Evolutionary conservation across 2,113 vertebrate species (phyloP).

Genomic region (Phasianus colchicus): DNA sequence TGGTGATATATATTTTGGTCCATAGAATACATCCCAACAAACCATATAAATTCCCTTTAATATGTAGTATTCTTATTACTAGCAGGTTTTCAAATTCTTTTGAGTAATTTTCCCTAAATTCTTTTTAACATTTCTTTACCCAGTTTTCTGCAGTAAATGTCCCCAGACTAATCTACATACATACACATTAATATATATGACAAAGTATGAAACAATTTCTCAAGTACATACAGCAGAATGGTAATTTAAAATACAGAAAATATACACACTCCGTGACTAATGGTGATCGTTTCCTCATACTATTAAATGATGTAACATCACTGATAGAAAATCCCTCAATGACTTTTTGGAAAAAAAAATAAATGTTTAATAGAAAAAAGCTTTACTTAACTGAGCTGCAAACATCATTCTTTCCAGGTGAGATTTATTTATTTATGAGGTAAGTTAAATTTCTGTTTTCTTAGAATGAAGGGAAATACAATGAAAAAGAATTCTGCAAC

Average conservation of each 20-base stretch:
- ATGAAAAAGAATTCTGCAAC: background rate
- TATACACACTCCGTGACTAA: background rate
- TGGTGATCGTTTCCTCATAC: background rate
- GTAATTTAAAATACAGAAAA: background rate
- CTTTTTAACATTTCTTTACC: background rate
- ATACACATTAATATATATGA: background rate
- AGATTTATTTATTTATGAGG: background rate
- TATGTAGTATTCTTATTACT: background rate
- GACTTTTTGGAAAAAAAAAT: background rate
- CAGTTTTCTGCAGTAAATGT: background rate
- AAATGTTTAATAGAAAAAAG: background rate
- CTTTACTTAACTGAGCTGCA: background rate
- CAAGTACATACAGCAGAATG: background rate
- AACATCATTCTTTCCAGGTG: background rate
- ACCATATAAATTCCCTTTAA: background rate
- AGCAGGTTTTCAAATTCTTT: background rate
- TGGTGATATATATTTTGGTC: background rate
- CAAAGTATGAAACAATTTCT: background rate
- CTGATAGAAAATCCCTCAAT: background rate
- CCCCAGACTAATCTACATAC: accelerated
- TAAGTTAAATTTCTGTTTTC: background rate
- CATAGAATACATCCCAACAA: background rate
- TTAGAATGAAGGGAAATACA: background rate
- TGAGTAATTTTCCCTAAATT: background rate
- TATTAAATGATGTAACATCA: background rate